Evolutionary conservation across 2,888 invertebrate species (phyloP), one percentile per base, ranked within the genome.

Genomic region (Pterobdella sp.): DNA sequence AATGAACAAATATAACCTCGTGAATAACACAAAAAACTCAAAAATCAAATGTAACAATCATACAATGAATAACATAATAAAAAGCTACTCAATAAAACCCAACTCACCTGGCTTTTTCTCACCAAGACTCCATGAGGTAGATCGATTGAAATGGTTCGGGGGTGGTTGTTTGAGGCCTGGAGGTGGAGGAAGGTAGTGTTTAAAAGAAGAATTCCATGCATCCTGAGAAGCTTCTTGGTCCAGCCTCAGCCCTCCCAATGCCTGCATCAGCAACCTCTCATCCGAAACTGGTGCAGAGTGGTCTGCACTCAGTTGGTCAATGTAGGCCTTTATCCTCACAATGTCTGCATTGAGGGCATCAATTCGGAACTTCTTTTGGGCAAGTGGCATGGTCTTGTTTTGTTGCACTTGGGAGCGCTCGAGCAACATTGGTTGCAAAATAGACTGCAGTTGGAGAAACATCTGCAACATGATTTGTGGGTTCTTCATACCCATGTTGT

Each of bases 391-490:
- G 29, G 32, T 42, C 35, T 52, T 66, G 68, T 73, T 72, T 52
- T 74, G 74, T 52, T 74, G 74, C 31, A 73, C 14, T 42, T 74
- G 74, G 3, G 72, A 60, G 10, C 73, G 42, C 52, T 69, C 73
- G 7, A 73, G 72, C 56, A 73, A 65, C 63, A 73, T 36, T n/a
- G 72, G 74, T 60, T 74, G 74, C 52, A 73, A 60, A 29, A 68
- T 26, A 32, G 72, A 69, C 72, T 74, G 74, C 34, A 73, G 69
- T 14, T 69, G 65, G n/a, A 73, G 69, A 29, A 68, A 66, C 26
- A 29, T 64, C 69, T 74, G 74, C n/a, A 66, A 36, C 49, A 49
- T 32, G 26, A 37, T 29, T 10, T 37, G 36, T 26, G 35, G 68
- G 29, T 32, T 32, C 32, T 65, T 65, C n/a, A 7, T 65, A 29